Base-by-base conservation (phyloP, 2,888 invertebrate genomes). In the Papilio demoleus region DNA sequence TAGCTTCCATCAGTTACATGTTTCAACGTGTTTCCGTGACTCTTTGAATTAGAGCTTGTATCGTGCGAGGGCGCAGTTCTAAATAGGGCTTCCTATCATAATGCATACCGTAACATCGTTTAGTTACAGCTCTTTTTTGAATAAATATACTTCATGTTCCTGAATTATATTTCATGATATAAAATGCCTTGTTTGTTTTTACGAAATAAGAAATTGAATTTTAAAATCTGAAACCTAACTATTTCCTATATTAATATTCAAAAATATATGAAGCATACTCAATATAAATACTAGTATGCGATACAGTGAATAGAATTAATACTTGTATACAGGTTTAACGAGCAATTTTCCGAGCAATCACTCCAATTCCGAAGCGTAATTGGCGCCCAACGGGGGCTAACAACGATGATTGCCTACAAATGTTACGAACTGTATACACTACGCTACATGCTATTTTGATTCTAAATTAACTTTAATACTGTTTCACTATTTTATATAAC, bases 301-400 rank as follows among this genome's bases (percentile, higher is more conserved):
- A 22, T 22, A 63, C 31, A 62, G 62, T 45, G 34, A 56, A 50
- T 34, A 19, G 42, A 4, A 62, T 62, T 34, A 63, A 68, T 68
- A 63, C 62, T 63, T 68, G 56, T 63, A 68, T 68, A 68, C 68
- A 64, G 50, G 77, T 79, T 81, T 77, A 74, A 72, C 73, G 75
- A 76, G 71, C 79, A 77, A 84, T 87, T 83, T 84, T 83, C 85
- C 82, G 79, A 76, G 79, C 85, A 87, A 87, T 87, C 85, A 87
- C 79, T 79, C 83, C 84, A 80, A 84, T 83, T 80, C 80, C 79
- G 79, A 77, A 76, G 74, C 75, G 83, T 88, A 88, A 90, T 88
- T 89, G 89, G 87, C 87, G 81, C 84, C 88, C 88, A 81, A 81
- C 84, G 76, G 88, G 75, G 74, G 73, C 81, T 88, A 88, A 88